Conservation (phyloP, 1,140 invertebrate genomes). For the Drosophila pachea region DNA sequence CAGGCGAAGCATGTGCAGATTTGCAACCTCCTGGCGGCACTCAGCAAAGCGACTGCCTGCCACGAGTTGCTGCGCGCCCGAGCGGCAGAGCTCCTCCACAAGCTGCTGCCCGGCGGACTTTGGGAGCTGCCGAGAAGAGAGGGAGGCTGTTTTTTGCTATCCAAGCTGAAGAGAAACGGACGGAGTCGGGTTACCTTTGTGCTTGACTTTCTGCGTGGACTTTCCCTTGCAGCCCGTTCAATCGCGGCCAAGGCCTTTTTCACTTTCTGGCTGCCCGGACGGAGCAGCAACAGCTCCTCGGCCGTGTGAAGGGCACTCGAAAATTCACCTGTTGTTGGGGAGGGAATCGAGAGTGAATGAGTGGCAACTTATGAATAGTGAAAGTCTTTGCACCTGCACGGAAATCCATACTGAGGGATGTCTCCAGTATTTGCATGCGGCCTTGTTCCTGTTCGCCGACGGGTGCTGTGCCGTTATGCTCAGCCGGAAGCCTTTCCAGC, state of each 20-base stretch:
- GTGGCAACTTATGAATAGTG: constrained; percentile 14
- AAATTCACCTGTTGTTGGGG: constrained; percentile 49
- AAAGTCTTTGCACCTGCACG: constrained; percentile 45
- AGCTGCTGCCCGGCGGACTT: constrained; percentile 54
- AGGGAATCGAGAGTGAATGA: constrained; percentile 6
- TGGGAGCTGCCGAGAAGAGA: background rate
- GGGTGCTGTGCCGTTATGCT: constrained; percentile 30
- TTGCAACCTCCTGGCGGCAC: constrained; percentile 80
- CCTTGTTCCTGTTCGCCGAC: constrained; percentile 33
- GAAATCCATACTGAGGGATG: constrained; percentile 60
- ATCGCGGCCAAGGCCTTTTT: constrained; percentile 52
- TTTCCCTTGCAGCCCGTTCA: constrained; percentile 34
- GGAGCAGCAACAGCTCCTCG: constrained; percentile 49
- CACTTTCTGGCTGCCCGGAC: constrained; percentile 41
- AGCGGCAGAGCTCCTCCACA: constrained; percentile 65
- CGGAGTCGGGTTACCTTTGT: constrained; percentile 23
- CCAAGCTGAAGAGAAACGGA: background rate
- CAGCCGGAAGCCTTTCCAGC: constrained; percentile 47
- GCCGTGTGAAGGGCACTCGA: constrained; percentile 44
- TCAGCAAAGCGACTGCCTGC: constrained; percentile 27
- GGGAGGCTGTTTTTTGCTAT: too few relatives aligned
- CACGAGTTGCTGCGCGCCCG: constrained; percentile 19
- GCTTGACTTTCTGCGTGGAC: constrained; percentile 19
- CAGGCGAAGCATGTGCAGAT: constrained; percentile 91
- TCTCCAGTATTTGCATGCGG: constrained; percentile 55